Evolutionary conservation across 2,888 invertebrate species (phyloP), one percentile per base, ranked within the genome.

Genomic region (Sinohyriopsis cumingii): DNA sequence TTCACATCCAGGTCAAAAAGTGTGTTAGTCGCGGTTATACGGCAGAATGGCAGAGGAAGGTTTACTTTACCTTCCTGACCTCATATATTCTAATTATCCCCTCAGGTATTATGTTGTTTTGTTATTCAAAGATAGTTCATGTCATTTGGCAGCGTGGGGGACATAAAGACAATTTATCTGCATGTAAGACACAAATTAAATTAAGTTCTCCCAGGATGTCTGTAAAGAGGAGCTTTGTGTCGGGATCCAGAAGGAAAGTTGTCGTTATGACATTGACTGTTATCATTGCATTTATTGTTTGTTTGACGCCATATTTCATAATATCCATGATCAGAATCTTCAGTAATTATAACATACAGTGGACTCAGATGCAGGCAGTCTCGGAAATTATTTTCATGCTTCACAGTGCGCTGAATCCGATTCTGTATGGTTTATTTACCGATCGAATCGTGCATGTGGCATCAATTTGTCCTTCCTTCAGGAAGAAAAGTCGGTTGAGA

Each of bases 231-330:
- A 82, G 82, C 15, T 71, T 84, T 55, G 83, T 91, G 25, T 87
- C 90, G 12, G 80, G 89, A 18, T 75, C 80, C 4, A 90, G 90
- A 76, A 84, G 91, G 33, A 88, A 89, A 71, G 91, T 90, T 12
- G 84, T 91, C 60, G 90, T 90, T 71, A 88, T 91, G 88, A 90
- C 90, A 1, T 77, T 91, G 60, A 89, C 87, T 19, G 91, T 91
- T n/a, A 90, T 91, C 55, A 82, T 90, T 18, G 90, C 89, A 7
- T 91, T 91, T 79, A 82, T 91, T 22, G 85, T 88, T 1, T 91
- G 91, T 75, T 88, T 90, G 84, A 89, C 88, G n/a, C 91, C 91
- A 0, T 91, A 91, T 76, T 90, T 90, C 73, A 86, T 90, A n/a
- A 85, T 91, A 22, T 87, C 88, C 55, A 81, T 90, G 54, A 81